phyloP scores from a whole-genome alignment of 2,797 vertebrate species.

The Labeo calbasu region DNA sequence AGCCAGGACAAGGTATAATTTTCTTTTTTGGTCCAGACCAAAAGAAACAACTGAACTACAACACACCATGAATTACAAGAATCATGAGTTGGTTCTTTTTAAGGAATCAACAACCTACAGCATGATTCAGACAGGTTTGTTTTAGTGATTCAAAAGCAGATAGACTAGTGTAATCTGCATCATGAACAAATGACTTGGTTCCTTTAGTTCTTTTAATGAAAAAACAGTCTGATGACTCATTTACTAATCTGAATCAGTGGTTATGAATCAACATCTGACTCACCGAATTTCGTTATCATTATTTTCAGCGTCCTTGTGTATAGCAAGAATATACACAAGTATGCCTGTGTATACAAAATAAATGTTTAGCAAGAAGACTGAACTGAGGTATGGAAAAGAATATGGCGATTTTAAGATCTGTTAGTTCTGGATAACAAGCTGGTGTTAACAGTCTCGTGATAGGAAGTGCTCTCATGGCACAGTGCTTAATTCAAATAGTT shows the following conservation, averaged over 20 bases:
- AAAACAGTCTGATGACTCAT: background rate
- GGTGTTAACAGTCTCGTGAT: background rate
- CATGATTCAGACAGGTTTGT: background rate
- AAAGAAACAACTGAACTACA: too few relatives aligned
- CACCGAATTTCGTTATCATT: background rate
- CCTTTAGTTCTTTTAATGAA: background rate
- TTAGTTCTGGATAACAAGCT: background rate
- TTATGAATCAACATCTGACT: conserved; percentile 8
- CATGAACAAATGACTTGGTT: background rate
- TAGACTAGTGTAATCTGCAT: background rate
- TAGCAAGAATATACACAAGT: background rate
- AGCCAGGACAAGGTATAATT: background rate
- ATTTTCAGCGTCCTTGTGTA: background rate
- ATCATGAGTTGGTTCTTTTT: background rate
- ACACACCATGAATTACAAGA: too few relatives aligned
- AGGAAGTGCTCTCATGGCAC: background rate
- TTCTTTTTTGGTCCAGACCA: too few relatives aligned
- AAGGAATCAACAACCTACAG: too few relatives aligned
- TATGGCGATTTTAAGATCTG: background rate
- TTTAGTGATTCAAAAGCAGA: background rate
- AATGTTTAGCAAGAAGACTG: background rate
- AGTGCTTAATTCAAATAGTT: background rate
- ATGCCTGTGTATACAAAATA: background rate
- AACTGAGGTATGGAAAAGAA: background rate
- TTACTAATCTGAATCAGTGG: background rate